Evolutionary conservation across 2,888 invertebrate species (phyloP), one percentile per base, ranked within the genome.

Genomic region (Sisyra nigra): DNA sequence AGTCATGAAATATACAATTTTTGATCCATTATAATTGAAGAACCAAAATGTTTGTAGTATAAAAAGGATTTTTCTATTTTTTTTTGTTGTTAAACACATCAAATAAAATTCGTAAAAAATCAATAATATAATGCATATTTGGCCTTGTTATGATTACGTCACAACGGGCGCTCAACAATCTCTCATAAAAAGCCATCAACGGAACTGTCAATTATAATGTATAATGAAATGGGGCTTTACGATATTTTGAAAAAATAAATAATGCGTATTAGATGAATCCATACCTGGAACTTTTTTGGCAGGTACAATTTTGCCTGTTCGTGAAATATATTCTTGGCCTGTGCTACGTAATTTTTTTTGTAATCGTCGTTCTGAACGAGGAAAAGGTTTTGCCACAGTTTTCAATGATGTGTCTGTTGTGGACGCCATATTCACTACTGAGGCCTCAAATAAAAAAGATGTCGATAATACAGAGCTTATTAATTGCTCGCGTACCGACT

Each of bases 271-370:
- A 24, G 24, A 7, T 24, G 24, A 24, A 32, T 34, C 56, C 62
- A 51, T 55, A 64, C 64, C 65, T 62, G 65, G 61, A 45, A 66
- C 64, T 55, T 56, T 60, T 55, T 67, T 67, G 19, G 67, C 67
- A 41, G 66, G 65, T 50, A 67, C 62, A 46, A 65, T 54, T 56
- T 65, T 65, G 46, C 67, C 67, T 38, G 65, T 65, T 47, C 65
- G 54, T 45, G 66, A 66, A 50, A 67, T 61, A 57, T 67, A 67
- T 49, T 64, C 65, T 52, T 63, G 53, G 39, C 67, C 67, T 47
- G 63, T 60, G 51, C 62, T 63, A 43, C 65, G 58, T 45, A 66
- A 55, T 52, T 65, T 63, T 54, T 65, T 65, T 52, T 64, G 64
- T 44, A 64, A 52, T 57, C 63, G 64, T 54, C 64, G 55, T 53